Base-by-base conservation (phyloP, 2,888 invertebrate genomes). In the Meiosimyza platycephala region DNA sequence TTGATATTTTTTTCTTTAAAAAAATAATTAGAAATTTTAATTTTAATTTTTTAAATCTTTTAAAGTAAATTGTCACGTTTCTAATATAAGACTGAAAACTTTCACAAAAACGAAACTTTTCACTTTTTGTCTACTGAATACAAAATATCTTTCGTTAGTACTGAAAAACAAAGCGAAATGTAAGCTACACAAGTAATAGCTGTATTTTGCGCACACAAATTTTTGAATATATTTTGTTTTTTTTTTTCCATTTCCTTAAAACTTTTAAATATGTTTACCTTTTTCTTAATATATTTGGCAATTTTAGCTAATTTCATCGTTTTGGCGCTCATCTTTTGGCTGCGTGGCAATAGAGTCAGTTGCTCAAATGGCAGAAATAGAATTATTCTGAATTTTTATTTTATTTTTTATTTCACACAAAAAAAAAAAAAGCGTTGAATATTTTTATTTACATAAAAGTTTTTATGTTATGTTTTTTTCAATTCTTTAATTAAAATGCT, bases 221-320 rank as follows among this genome's bases (percentile, higher is more conserved):
- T 40, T 6, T 40, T 5, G 5, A 5, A 9, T 9, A 40, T 7
- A 40, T 40, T 40, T 40, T 6, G 9, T 40, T 6, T 40, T 40
- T 40, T 48, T 13, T 48, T 13, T 13, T 15, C 28, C 28, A 40
- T 69, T 62, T 62, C 9, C 9, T 40, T 40, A 40, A 40, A 4
- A 4, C 0, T 5, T 40, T 40, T 7, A 40, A 40, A 40, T 9
- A 40, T 40, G 71, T 69, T 85, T 86, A 87, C 87, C 87, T 86
- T 87, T 76, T 85, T 85, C 77, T 86, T 86, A 72, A 87, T 85
- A 75, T 83, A 87, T 83, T 84, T 87, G 72, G 87, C 86, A 78
- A 87, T 83, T 84, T 84, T 86, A 66, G 85, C 80, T 73, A 86
- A 76, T 80, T 84, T 85, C 72, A 85, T 84, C 75, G 83, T 79